Percentiles rank a stretch among this genome's conserved stretches.
phyloP scores from a whole-genome alignment of 2,888 invertebrate genomes.

The Geotrupes spiniger region DNA sequence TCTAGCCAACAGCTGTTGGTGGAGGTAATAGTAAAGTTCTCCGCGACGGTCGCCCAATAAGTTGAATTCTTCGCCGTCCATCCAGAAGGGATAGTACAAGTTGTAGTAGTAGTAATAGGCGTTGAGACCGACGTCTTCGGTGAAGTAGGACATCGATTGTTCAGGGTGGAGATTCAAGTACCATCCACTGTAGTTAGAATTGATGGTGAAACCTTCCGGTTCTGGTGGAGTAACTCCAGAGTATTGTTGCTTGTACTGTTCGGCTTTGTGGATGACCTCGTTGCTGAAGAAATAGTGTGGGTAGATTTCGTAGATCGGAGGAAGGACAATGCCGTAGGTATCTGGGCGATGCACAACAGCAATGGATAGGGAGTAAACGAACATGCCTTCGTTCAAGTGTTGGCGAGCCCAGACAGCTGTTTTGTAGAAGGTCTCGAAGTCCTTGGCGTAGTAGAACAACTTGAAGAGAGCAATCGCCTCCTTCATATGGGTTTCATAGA shows the following conservation, averaged over 20 bases:
- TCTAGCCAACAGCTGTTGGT: constrained; percentile 66
- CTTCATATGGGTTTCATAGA: constrained; percentile 58
- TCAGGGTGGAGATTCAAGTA: constrained; percentile 55
- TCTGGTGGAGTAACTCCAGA: constrained; percentile 38
- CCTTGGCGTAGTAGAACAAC: constrained; percentile 66
- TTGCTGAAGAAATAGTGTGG: constrained; percentile 70
- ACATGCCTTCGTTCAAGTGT: constrained; percentile 66
- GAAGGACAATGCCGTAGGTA: constrained; percentile 62
- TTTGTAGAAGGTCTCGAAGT: constrained; percentile 67
- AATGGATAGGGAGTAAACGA: constrained; percentile 61
- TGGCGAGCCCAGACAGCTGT: constrained; percentile 68
- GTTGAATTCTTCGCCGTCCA: constrained; percentile 48
- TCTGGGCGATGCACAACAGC: constrained; percentile 64
- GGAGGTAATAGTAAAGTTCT: constrained; percentile 62
- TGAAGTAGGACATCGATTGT: constrained; percentile 61
- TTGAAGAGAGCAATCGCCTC: constrained; percentile 65
- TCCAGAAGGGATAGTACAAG: constrained; percentile 62
- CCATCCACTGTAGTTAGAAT: constrained; percentile 50
- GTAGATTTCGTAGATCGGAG: constrained; percentile 70
- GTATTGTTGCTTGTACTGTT: constrained; percentile 59
- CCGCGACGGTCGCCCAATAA: constrained; percentile 50
- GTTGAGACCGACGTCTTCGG: constrained; percentile 65
- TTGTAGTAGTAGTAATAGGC: constrained; percentile 62
- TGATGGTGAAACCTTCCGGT: constrained; percentile 43
- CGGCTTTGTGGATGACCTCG: constrained; percentile 65